A percentile compares a stretch with the other conserved stretches of the same genome.
These are phyloP conservation scores for Catocala nupta DNA, from an alignment of 2,888 invertebrate species.

Conservation along the genomic window DNA sequence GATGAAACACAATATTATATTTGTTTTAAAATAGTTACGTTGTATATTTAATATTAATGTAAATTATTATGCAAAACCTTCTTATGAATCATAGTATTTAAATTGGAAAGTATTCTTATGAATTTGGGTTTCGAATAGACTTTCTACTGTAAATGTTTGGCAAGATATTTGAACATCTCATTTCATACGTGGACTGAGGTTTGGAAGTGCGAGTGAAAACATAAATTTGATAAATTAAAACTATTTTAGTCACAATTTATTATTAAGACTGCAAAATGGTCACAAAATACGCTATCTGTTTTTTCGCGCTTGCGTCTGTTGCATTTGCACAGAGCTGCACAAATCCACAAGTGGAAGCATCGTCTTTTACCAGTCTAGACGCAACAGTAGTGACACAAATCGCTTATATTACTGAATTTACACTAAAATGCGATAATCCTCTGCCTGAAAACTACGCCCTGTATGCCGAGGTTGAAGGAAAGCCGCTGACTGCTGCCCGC, in stretches of 20 bases:
- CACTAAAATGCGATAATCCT: slow-evolving; percentile 92
- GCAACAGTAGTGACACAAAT: slow-evolving; percentile 96
- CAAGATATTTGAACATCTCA: slow-evolving; percentile 34
- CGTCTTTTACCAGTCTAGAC: slow-evolving; percentile 96
- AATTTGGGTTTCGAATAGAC: neutral
- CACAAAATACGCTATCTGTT: slow-evolving; percentile 72
- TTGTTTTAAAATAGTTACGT: too few relatives aligned
- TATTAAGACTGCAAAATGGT: slow-evolving; percentile 75
- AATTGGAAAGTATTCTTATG: neutral
- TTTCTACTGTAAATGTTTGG: neutral
- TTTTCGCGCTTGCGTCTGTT: slow-evolving; percentile 66
- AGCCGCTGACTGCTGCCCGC: slow-evolving; percentile 93
- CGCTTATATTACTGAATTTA: slow-evolving; percentile 96
- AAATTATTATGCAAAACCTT: too few relatives aligned
- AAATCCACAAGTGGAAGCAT: slow-evolving; percentile 91
- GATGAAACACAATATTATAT: too few relatives aligned
- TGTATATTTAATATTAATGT: too few relatives aligned
- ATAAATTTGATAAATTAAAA: slow-evolving; percentile 53
- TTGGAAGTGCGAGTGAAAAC: slow-evolving; percentile 13
- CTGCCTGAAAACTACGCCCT: slow-evolving; percentile 90
- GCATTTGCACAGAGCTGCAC: slow-evolving; percentile 72
- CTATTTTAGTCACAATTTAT: slow-evolving; percentile 56
- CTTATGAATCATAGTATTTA: neutral
- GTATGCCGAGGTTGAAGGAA: slow-evolving; percentile 96
- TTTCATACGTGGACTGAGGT: slow-evolving; percentile 47